Percentiles rank a stretch among this genome's conserved stretches.
Evolutionary conservation across 1,140 invertebrate genomes (phyloP).

Genomic region (Chrysoperla carnea): DNA sequence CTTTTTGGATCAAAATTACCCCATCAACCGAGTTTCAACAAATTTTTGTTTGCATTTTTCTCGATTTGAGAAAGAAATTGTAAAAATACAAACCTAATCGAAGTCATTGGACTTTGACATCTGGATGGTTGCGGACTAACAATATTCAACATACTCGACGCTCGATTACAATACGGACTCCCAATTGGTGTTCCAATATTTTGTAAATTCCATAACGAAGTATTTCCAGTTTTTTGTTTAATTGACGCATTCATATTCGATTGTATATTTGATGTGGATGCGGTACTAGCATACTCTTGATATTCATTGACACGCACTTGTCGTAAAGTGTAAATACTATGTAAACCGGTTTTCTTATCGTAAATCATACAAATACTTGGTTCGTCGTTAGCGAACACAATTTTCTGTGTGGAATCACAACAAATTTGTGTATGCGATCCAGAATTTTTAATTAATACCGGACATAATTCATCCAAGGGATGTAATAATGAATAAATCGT

Average conservation of each 20-base stretch:
- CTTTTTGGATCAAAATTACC: no score
- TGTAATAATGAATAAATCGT: slow-evolving; percentile 69
- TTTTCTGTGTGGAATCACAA: slow-evolving; percentile 27
- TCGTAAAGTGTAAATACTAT: slow-evolving; percentile 67
- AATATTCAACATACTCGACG: slow-evolving; percentile 7
- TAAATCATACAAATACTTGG: slow-evolving; percentile 49
- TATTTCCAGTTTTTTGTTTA: slow-evolving; percentile 1
- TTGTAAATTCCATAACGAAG: slow-evolving; percentile 2
- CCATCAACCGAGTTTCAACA: no score
- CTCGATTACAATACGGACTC: slow-evolving; percentile 12
- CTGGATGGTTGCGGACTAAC: slow-evolving; percentile 24
- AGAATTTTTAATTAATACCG: slow-evolving; percentile 55
- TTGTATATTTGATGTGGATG: slow-evolving; percentile 10
- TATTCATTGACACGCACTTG: slow-evolving; percentile 57
- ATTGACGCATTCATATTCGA: slow-evolving; percentile 14
- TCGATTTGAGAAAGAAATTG: background rate
- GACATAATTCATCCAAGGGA: slow-evolving; percentile 76
- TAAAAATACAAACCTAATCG: slow-evolving; percentile 17
- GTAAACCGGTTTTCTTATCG: slow-evolving; percentile 52
- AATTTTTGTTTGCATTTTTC: no score
- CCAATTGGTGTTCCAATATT: slow-evolving; percentile 6
- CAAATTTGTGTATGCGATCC: slow-evolving; percentile 25
- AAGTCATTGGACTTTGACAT: slow-evolving; percentile 42
- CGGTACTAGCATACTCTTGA: slow-evolving; percentile 5
- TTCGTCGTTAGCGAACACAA: slow-evolving; percentile 29